Evolutionary conservation across 1,140 invertebrate species (phyloP).

Genomic region (Euura lappo): DNA sequence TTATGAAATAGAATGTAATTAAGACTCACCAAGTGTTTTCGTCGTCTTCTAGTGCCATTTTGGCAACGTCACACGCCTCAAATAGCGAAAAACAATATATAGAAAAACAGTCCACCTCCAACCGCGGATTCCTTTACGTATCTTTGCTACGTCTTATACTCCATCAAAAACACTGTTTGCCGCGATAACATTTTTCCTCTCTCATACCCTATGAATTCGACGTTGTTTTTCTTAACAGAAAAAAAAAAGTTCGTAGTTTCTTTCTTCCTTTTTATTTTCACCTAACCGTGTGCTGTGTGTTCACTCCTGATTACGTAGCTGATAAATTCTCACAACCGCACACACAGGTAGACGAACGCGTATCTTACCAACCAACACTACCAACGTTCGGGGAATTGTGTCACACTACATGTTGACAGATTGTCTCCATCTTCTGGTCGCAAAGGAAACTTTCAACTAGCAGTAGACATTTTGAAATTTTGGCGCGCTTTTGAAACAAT

Average conservation of each 20-base stretch:
- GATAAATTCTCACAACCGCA: too few relatives aligned
- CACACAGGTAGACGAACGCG: too few relatives aligned
- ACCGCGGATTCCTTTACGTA: not conserved
- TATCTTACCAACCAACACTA: too few relatives aligned
- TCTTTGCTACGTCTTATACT: not conserved
- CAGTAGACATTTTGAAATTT: too few relatives aligned
- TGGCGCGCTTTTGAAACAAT: too few relatives aligned
- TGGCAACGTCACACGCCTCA: constrained; percentile 26
- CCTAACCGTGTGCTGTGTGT: not conserved
- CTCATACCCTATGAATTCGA: not conserved
- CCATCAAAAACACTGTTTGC: not conserved
- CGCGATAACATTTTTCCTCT: not conserved
- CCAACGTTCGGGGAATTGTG: too few relatives aligned
- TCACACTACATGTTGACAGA: too few relatives aligned
- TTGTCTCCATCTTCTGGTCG: too few relatives aligned
- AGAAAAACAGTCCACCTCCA: not conserved
- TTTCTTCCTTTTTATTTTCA: not conserved
- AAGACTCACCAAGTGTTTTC: constrained; percentile 66
- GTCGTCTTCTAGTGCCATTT: constrained; percentile 66
- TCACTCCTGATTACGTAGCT: too few relatives aligned
- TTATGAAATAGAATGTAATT: not conserved
- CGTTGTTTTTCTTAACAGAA: not conserved
- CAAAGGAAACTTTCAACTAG: too few relatives aligned
- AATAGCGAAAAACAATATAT: not conserved
- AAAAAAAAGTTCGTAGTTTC: not conserved